These are phyloP conservation scores for Manis pentadactyla DNA, from an alignment of 2,797 vertebrate genomes.

Conservation along the genomic window DNA sequence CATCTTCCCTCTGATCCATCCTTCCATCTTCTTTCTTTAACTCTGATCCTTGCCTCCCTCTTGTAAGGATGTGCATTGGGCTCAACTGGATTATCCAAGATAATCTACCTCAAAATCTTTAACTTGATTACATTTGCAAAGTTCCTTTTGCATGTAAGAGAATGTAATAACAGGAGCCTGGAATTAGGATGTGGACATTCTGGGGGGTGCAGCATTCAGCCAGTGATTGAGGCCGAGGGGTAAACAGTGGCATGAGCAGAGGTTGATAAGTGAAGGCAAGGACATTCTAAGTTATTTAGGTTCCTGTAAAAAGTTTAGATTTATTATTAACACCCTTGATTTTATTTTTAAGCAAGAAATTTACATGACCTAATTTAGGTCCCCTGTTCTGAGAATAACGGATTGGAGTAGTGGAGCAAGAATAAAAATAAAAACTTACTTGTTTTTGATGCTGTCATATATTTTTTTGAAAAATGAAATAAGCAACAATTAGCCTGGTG, in stretches of 20 bases:
- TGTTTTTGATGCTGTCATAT: neutral
- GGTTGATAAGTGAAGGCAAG: neutral
- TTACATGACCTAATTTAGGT: neutral
- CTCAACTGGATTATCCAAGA: neutral
- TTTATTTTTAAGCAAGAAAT: slow-evolving; percentile 26
- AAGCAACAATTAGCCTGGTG: slow-evolving; percentile 15
- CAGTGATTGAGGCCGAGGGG: neutral
- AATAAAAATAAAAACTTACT: neutral
- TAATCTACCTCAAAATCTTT: neutral
- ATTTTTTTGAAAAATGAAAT: neutral
- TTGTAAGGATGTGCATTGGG: neutral
- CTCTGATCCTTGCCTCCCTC: neutral
- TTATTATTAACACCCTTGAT: neutral
- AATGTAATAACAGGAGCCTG: too few relatives aligned
- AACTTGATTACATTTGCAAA: neutral
- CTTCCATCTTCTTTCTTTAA: neutral
- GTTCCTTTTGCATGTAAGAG: neutral
- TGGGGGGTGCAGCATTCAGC: neutral
- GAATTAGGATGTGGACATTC: too few relatives aligned
- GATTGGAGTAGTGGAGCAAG: neutral
- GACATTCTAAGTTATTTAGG: neutral
- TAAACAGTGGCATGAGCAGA: neutral
- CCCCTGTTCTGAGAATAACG: neutral
- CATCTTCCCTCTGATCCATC: neutral
- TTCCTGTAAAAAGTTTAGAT: neutral